phyloP scores from a whole-genome alignment of 2,888 invertebrate species.

The Athetis lepigone region DNA sequence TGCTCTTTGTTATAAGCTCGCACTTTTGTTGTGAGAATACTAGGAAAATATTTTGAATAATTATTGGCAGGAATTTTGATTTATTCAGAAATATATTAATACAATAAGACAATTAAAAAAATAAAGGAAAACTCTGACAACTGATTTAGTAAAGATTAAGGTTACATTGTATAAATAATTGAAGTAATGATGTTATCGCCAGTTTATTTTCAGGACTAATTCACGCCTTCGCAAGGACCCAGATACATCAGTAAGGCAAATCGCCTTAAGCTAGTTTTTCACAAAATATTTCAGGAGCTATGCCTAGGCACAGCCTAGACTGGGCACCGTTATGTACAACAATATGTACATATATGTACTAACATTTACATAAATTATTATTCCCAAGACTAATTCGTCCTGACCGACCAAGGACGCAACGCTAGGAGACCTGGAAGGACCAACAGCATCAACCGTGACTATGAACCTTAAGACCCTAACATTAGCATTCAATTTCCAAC shows the following conservation, averaged over 20 bases:
- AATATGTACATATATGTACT: constrained; percentile 73
- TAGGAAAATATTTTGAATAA: not conserved
- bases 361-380: constrained; percentile 90
- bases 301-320: constrained; percentile 61
- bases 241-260: not conserved
- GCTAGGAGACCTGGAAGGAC: constrained; percentile 82
- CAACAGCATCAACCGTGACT: constrained; percentile 60
- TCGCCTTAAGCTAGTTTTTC: constrained; percentile 52
- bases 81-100: too few relatives aligned
- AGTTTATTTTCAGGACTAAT: constrained; percentile 1
- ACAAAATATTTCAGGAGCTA: constrained; percentile 63
- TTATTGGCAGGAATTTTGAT: too few relatives aligned
- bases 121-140: too few relatives aligned
- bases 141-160: too few relatives aligned
- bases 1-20: not conserved
- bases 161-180: constrained; percentile 6
- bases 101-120: too few relatives aligned
- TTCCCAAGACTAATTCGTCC: constrained; percentile 89
- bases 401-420: constrained; percentile 85
- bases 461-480: constrained; percentile 32
- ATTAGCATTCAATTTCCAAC: constrained; percentile 56
- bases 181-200: not conserved
- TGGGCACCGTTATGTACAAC: constrained; percentile 65
- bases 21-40: not conserved
- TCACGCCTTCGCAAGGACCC: not conserved